Percentiles rank a stretch among this genome's conserved stretches.
Evolutionary conservation across 37 sponge, comb jelly and placozoan species (phyloP).

Genomic region (Chondrosia reniformis): DNA sequence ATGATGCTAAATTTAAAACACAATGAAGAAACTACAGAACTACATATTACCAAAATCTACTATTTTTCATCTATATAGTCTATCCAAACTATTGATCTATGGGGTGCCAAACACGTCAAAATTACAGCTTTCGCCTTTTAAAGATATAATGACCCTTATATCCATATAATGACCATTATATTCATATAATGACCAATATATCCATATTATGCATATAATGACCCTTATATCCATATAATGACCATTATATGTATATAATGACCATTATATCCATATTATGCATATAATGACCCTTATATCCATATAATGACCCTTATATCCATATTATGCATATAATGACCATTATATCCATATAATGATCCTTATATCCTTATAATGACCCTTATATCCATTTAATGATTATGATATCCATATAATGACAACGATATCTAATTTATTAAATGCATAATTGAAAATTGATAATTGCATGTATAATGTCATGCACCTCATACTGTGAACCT

Average conservation of each 20-base stretch:
- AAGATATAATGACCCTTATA: no score
- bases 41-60: no score
- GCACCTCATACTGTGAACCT: not conserved
- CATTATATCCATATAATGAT: not conserved
- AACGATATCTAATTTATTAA: not conserved
- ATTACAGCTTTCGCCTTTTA: no score
- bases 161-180: not conserved
- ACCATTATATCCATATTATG: not conserved
- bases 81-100: no score
- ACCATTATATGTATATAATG: not conserved
- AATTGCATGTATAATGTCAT: not conserved
- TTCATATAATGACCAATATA: not conserved
- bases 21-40: no score
- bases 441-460: not conserved
- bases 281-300: not conserved
- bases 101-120: no score
- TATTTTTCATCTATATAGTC: no score
- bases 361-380: not conserved
- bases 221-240: no score
- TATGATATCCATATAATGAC: not conserved
- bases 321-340: not conserved
- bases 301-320: not conserved
- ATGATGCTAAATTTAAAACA: no score
- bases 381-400: not conserved
- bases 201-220: not conserved